Base-by-base conservation (phyloP, 2,797 vertebrate species). In the Schizopygopsis malacanthus region DNA sequence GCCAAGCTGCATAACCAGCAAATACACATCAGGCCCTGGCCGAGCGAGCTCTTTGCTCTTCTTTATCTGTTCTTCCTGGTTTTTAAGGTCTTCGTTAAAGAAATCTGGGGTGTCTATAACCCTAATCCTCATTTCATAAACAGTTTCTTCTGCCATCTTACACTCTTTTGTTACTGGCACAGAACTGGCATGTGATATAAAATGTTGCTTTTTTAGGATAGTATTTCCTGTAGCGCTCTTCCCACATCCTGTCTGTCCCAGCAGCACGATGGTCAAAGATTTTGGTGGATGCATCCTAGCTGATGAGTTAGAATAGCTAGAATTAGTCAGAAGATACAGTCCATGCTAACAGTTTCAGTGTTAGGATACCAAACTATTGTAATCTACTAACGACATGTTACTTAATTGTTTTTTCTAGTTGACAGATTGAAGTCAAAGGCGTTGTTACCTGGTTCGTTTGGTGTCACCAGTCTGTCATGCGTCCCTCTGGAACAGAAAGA, bases 81-180 rank as follows among this genome's bases (percentile, higher is more conserved):
- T 56, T 61, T 45, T 33, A 12, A 85, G 54, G 43, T 87, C 82
- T 54, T 87, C 45, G 15, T 59, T 69, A 41, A 85, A 89, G 73
- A 82, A 87, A 83, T 88, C 82, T 22, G 82, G 82, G 16, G 79
- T 89, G 67, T 89, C 88, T 10, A 87, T 50, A 12, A 89, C 72
- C 7, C 18, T 80, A 4, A 83, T 54, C 11, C 59, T 80, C 4
- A 28, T 79, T 6, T 67, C 75, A 75, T 7, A 59, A 2, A 88
- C 50, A 10, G 18, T 12, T 22, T 15, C 84, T 16, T 69, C 67
- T 50, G 22, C 50, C 16, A 9, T 50, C 59, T 81, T 10, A 45
- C 87, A 86, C 41, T n/a, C 20, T 10, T 28, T 4, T 13, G 82
- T 84, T 28, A 78, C 73, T 20, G 73, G 61, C 61, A 84, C 6